Evolutionary conservation across 64 coral and sea anemone species (phyloP), one percentile per base, ranked within the genome.

Genomic region (Astreopora myriophthalma): DNA sequence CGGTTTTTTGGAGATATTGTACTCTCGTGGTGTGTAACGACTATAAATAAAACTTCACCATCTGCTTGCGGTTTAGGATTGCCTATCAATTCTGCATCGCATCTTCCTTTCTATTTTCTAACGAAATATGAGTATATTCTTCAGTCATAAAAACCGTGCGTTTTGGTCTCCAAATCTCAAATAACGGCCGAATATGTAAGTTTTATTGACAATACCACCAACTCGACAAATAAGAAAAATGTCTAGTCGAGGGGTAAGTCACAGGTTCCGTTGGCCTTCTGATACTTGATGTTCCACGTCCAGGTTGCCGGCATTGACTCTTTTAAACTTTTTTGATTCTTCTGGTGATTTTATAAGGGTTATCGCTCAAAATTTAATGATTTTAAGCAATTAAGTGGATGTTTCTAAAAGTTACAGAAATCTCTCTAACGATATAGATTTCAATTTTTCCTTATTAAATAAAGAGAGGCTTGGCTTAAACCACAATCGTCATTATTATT

Each of bases 1-100:
- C 30, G 76, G 76, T 60, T 80, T 80, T 64, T 83, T 24, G 16
- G 20, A 19, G 34, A 64, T 83, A 83, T 65, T 83, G 79, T 48
- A 34, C 55, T 33, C 20, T 81, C 52, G 76, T n/a, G n/a, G n/a
- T n/a, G n/a, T n/a, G n/a, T 27, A 34, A 65, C 30, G 57, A 83
- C 34, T 65, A 83, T 64, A 63, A 83, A 64, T 63, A 65, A 83
- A 35, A 20, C 33, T 61, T 61, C 38, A 38, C 28, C 79, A 83
- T 65, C 79, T 83, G 79, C 22, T 38, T 65, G 79, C 34, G 79
- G 79, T 83, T 83, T 83, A 8, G 29, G 57, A 8, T 12, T 19
- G 14, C 20, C 79, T 65, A 83, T 63, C 79, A 25, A 6, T 38
- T 38, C 32, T 37, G 57, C 57, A 34, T 83, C 55, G 22, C 25